A percentile compares a stretch with the other conserved stretches of the same genome.
These are phyloP conservation scores for Solea solea DNA, from an alignment of 2,113 vertebrate species.

Conservation along the genomic window DNA sequence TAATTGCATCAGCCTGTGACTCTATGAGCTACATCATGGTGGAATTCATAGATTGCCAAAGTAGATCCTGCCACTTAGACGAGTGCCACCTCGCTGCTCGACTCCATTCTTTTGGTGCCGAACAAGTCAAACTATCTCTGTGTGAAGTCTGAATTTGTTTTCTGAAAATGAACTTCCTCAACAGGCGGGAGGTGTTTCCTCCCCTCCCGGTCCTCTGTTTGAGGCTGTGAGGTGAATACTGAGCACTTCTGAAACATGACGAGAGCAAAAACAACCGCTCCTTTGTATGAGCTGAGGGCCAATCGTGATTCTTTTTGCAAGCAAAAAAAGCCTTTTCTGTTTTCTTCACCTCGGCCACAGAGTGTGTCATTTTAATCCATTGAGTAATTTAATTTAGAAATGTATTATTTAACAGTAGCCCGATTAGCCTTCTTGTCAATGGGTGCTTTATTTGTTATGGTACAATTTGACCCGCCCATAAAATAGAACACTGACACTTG, in stretches of 20 bases:
- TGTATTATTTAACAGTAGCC: constrained; percentile 11
- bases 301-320: constrained; percentile 60
- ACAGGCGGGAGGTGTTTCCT: constrained; percentile 77
- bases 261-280: constrained; percentile 76
- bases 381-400: constrained; percentile 40
- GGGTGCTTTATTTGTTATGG: constrained; percentile 41
- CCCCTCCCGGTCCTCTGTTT: constrained; percentile 68
- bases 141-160: constrained; percentile 72
- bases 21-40: constrained; percentile 27
- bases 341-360: constrained; percentile 34
- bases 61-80: constrained; percentile 35
- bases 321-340: constrained; percentile 31
- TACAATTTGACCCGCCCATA: constrained; percentile 40
- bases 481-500: constrained; percentile 46
- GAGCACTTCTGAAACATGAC: constrained; percentile 72
- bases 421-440: constrained; percentile 29
- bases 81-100: constrained; percentile 14
- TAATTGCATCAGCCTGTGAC: constrained; percentile 29
- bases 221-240: constrained; percentile 77
- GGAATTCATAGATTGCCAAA: constrained; percentile 39
- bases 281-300: constrained; percentile 67
- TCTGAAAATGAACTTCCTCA: constrained; percentile 79
- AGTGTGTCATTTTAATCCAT: constrained; percentile 41
- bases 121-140: constrained; percentile 32
- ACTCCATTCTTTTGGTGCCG: constrained; percentile 29